Evolutionary conservation across 1,140 invertebrate genomes (phyloP).

Genomic region (Pseudomyrmex cubaensis): DNA sequence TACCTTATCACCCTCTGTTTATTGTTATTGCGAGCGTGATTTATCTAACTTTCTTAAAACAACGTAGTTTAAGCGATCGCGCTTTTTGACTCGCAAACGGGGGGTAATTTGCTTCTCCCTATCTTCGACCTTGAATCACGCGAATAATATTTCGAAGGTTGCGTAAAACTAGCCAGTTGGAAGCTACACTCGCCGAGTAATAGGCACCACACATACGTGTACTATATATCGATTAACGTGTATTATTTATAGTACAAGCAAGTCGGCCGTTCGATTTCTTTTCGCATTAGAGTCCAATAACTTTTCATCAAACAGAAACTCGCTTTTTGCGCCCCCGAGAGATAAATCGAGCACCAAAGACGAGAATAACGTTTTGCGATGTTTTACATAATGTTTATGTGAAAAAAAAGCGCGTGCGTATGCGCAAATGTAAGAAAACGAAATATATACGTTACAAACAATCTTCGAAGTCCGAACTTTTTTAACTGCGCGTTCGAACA

Average conservation of each 20-base stretch:
- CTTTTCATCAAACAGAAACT: background rate
- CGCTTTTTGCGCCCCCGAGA: no score
- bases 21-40: no score
- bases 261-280: slow-evolving; percentile 60
- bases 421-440: no score
- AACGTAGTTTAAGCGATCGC: background rate
- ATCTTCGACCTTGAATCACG: slow-evolving; percentile 53
- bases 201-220: slow-evolving; percentile 65
- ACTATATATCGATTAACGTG: slow-evolving; percentile 75
- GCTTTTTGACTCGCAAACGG: slow-evolving; percentile 23
- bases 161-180: slow-evolving; percentile 50
- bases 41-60: background rate
- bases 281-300: slow-evolving; percentile 39
- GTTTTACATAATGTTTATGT: background rate
- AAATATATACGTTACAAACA: no score
- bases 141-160: slow-evolving; percentile 53
- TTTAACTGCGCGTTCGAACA: background rate
- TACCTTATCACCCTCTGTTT: no score
- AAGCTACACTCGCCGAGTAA: slow-evolving; percentile 49
- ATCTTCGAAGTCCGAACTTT: background rate
- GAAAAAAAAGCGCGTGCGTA: background rate
- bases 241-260: slow-evolving; percentile 75
- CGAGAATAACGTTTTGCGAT: no score
- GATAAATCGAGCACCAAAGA: no score
- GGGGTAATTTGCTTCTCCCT: slow-evolving; percentile 15